Conservation (phyloP, 64 coral and sea anemone genomes). For the Actinia equina region DNA sequence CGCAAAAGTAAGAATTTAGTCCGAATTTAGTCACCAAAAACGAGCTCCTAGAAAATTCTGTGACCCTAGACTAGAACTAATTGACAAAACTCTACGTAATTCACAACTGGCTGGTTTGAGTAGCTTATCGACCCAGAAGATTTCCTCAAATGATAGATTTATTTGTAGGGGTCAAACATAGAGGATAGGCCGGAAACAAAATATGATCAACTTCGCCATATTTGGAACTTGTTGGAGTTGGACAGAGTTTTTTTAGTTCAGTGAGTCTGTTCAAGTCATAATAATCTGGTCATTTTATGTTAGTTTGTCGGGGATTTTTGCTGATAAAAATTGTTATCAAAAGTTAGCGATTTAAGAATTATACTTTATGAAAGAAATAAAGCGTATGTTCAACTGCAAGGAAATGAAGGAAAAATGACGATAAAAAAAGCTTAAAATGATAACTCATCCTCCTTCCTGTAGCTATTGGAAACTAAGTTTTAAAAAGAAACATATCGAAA, state of each 20-base stretch:
- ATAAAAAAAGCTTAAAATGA: background rate
- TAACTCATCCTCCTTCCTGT: background rate
- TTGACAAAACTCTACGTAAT: background rate
- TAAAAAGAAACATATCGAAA: too few relatives aligned
- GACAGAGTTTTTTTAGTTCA: background rate
- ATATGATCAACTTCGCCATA: conserved; percentile 9
- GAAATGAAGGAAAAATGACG: background rate
- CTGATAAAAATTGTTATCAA: background rate
- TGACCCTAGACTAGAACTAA: background rate
- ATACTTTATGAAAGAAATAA: background rate
- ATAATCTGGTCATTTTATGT: conserved; percentile 7
- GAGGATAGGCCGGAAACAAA: conserved; percentile 16
- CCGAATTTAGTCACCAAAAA: background rate
- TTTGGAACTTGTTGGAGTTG: conserved; percentile 12
- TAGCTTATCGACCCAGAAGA: conserved; percentile 10
- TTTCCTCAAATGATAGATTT: conserved; percentile 2
- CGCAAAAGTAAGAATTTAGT: background rate
- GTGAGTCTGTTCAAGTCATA: background rate
- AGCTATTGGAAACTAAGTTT: background rate
- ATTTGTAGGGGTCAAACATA: background rate
- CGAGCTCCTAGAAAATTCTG: background rate
- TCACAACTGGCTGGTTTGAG: background rate
- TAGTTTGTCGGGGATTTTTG: background rate
- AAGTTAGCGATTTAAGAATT: background rate
- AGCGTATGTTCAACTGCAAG: background rate